Percentiles rank a stretch among this genome's conserved stretches.
Evolutionary conservation across 2,797 vertebrate genomes (phyloP).

Genomic region (Euthynnus affinis): DNA sequence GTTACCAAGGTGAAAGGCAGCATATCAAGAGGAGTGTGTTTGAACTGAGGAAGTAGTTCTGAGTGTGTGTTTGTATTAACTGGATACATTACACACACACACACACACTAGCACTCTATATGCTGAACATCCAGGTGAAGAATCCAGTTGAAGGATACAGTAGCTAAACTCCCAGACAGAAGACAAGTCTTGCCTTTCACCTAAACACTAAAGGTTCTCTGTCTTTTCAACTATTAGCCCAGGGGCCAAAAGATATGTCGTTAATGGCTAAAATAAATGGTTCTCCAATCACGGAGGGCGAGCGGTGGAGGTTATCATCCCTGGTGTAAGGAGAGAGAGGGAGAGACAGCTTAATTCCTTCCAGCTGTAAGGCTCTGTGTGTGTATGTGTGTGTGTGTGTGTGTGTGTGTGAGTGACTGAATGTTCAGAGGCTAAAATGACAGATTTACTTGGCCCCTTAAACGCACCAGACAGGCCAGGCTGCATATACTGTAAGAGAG

Average conservation of each 20-base stretch:
- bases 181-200: conserved; percentile 66
- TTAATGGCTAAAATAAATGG: conserved; percentile 79
- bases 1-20: conserved; percentile 9
- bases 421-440: conserved; percentile 80
- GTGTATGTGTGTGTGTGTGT: not conserved
- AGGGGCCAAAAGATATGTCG: conserved; percentile 71
- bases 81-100: not conserved
- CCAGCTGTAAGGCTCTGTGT: conserved; percentile 78
- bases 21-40: conserved; percentile 5
- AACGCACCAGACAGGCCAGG: conserved; percentile 82
- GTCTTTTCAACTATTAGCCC: conserved; percentile 68
- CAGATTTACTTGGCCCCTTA: conserved; percentile 87
- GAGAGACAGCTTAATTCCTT: conserved; percentile 85
- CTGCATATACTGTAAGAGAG: conserved; percentile 81
- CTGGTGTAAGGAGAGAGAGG: conserved; percentile 50
- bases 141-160: conserved; percentile 56
- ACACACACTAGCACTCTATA: not conserved
- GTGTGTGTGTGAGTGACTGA: conserved; percentile 45
- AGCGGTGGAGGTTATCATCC: conserved; percentile 81
- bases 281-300: conserved; percentile 73
- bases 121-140: conserved; percentile 32
- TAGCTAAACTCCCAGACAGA: conserved; percentile 57
- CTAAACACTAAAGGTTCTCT: conserved; percentile 68
- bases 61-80: conserved; percentile 3
- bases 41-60: conserved; percentile 20